These are phyloP conservation scores for Drosophila nr. fundita DNA, from an alignment of 2,888 invertebrate species.

Conservation along the genomic window DNA sequence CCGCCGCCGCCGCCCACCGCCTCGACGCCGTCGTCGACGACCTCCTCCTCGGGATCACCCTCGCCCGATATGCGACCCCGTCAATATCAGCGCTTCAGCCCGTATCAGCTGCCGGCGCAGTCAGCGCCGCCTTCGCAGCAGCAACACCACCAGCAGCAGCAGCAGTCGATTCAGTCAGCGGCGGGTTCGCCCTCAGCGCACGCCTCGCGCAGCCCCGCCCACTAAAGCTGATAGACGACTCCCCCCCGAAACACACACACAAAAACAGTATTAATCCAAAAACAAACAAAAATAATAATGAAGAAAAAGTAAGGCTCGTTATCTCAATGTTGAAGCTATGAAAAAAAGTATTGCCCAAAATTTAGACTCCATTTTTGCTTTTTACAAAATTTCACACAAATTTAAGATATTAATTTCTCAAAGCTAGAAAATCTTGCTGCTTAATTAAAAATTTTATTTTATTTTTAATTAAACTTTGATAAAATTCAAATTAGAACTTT, in stretches of 20 bases:
- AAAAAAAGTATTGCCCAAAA: not conserved
- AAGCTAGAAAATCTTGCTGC: not conserved
- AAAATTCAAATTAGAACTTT: not conserved
- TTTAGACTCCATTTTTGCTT: not conserved
- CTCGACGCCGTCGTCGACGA: slow-evolving; percentile 83
- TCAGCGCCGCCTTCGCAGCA: slow-evolving; percentile 49
- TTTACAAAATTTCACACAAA: not conserved
- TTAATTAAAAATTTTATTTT: not conserved
- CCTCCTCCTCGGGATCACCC: slow-evolving; percentile 84
- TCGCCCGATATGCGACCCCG: slow-evolving; percentile 84
- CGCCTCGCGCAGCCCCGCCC: slow-evolving; percentile 72
- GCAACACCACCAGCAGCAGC: slow-evolving; percentile 20
- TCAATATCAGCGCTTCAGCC: slow-evolving; percentile 84
- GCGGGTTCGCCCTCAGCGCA: slow-evolving; percentile 56
- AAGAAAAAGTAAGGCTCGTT: slow-evolving; percentile 14
- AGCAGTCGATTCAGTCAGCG: slow-evolving; percentile 25
- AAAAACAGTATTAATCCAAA: slow-evolving; percentile 70
- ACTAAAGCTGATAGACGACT: slow-evolving; percentile 38
- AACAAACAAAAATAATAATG: slow-evolving; percentile 10
- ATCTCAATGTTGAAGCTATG: not conserved
- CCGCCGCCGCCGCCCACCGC: slow-evolving; percentile 83
- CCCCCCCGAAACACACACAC: not conserved
- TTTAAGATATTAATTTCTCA: not conserved
- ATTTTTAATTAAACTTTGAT: not conserved
- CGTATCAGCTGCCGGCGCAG: slow-evolving; percentile 81